Conservation (phyloP, 2,888 invertebrate species). For the Cantharis flavilabris region DNA sequence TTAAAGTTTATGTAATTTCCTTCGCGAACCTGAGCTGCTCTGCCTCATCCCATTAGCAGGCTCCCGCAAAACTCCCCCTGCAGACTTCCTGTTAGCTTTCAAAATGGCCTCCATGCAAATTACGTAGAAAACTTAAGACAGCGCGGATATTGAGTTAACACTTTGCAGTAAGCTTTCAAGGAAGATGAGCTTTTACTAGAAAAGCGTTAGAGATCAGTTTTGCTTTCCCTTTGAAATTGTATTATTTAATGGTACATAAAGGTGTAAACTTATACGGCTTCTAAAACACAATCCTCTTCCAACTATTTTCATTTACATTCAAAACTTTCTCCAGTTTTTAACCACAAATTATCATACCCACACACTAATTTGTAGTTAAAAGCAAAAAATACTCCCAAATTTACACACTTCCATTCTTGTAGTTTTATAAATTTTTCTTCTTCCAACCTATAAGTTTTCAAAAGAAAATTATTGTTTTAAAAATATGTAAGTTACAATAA, state of each 20-base stretch:
- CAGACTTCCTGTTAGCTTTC: constrained; percentile 48
- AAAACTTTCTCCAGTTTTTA: background rate
- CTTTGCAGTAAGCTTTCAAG: constrained; percentile 36
- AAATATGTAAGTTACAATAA: background rate
- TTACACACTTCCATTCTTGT: too few relatives aligned
- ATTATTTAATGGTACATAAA: constrained; percentile 23
- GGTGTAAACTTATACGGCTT: constrained; percentile 21
- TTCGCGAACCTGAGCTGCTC: constrained; percentile 47
- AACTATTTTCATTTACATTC: background rate
- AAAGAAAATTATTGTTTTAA: too few relatives aligned
- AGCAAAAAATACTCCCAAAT: background rate
- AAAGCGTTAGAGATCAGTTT: constrained; percentile 26
- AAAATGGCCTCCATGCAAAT: constrained; percentile 58
- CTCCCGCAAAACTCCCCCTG: constrained; percentile 25
- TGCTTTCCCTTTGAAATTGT: constrained; percentile 6
- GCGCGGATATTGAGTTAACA: constrained; percentile 56
- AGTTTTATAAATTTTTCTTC: too few relatives aligned
- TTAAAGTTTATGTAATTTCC: constrained; percentile 56
- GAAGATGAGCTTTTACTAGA: constrained; percentile 30
- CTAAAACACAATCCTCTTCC: background rate
- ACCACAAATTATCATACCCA: background rate
- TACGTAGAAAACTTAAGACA: constrained; percentile 57
- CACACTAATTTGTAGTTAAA: background rate
- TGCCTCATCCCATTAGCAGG: constrained; percentile 27
- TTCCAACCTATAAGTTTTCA: too few relatives aligned